Percentiles rank a stretch among this genome's conserved stretches.
These are phyloP conservation scores for Neoaliturus tenellus DNA, from an alignment of 2,888 invertebrate genomes.

Conservation along the genomic window DNA sequence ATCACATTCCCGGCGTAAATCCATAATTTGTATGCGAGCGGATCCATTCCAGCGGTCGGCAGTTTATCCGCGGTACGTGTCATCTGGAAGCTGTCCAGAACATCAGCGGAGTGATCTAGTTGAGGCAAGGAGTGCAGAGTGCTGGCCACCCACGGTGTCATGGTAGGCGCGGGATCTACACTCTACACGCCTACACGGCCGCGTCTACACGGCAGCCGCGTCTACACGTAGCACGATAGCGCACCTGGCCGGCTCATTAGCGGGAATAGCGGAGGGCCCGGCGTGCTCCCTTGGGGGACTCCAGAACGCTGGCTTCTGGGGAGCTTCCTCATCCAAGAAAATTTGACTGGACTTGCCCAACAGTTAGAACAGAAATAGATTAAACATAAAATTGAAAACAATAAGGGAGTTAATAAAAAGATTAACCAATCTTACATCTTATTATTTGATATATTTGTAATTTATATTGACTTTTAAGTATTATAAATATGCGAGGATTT, in stretches of 20 bases:
- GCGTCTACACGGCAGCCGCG: not conserved
- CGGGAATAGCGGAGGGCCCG: constrained; percentile 11
- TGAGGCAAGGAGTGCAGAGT: constrained; percentile 25
- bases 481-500: no score
- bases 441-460: no score
- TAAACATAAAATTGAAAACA: no score
- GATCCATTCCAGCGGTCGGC: not conserved
- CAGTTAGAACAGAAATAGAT: no score
- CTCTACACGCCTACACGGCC: not conserved
- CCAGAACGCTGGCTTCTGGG: not conserved
- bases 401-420: no score
- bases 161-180: not conserved
- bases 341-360: no score
- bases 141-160: constrained; percentile 36
- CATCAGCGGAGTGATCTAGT: constrained; percentile 16
- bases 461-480: no score
- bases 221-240: not conserved
- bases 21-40: not conserved
- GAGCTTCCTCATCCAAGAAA: no score
- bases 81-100: constrained; percentile 4
- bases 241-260: constrained; percentile 15
- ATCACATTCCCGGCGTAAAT: not conserved
- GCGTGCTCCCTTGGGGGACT: not conserved
- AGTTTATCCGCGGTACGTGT: not conserved
- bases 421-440: no score